Evolutionary conservation across 2,113 vertebrate species (phyloP).

Genomic region (Beaufortia kweichowensis): DNA sequence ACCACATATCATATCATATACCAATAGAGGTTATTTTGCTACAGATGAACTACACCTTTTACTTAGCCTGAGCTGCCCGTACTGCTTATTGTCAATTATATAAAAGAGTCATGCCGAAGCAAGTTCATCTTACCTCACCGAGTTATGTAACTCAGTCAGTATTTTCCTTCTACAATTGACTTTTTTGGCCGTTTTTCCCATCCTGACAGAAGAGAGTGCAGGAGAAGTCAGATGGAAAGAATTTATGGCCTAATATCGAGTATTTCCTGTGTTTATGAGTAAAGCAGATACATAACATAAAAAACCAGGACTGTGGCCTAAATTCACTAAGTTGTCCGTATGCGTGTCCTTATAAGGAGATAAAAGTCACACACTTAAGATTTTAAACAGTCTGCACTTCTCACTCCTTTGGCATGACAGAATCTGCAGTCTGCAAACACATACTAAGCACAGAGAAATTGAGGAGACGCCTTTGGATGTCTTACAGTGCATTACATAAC

Average conservation of each 20-base stretch:
- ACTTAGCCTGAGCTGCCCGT: too few relatives aligned
- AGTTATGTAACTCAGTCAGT: constrained; percentile 42
- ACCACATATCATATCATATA: too few relatives aligned
- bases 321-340: neutral
- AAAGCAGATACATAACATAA: neutral
- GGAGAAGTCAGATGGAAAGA: constrained; percentile 11
- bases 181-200: constrained; percentile 36
- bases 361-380: neutral
- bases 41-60: too few relatives aligned
- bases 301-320: neutral
- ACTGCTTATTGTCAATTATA: constrained; percentile 38
- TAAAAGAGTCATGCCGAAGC: constrained; percentile 39
- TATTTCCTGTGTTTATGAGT: neutral
- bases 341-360: neutral
- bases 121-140: constrained; percentile 61
- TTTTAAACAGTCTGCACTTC: neutral
- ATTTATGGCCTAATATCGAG: constrained; percentile 20
- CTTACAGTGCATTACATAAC: constrained; percentile 26
- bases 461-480: neutral
- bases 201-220: neutral
- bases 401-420: constrained; percentile 2
- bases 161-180: constrained; percentile 18
- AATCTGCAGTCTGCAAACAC: constrained; percentile 5
- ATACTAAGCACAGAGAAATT: neutral
- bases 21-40: too few relatives aligned